Base-by-base conservation (phyloP, 2,797 vertebrate species). In the Botia kubotai region DNA sequence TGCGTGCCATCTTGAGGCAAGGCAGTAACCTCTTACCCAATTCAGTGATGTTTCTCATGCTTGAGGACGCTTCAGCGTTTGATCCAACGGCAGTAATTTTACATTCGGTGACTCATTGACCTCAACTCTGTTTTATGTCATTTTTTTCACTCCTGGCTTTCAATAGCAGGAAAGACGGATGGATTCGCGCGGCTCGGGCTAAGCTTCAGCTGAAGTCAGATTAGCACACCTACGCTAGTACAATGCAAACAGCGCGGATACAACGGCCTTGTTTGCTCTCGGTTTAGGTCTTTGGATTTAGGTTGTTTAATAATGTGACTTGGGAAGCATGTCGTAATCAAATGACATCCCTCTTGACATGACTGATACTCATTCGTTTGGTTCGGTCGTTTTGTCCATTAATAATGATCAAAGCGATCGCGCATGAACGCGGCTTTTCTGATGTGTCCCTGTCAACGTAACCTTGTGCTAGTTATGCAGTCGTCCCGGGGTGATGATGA, bases 211-310 rank as follows among this genome's bases (percentile, higher is more conserved):
- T 63, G 33, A 36, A 13, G 53, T 68, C 39, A 70, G 71, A 53
- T 85, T 81, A 81, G 39, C 75, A 79, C 79, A 62, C 79, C 85
- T 75, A 70, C 67, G 68, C 81, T 66, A 36, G 26, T 1, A 11
- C 63, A 81, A 66, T 75, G 76, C 68, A 69, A 81, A 77, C 69
- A 80, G 39, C 6, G 12, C 2, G 46, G 72, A 55, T 68, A 73
- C 73, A 81, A 67, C 29, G 7, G 70, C 13, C 58, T 26, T 81
- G 21, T 85, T 83, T 77, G 68, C 21, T 48, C 21, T 19, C 17
- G 48, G 52, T 48, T 81, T 43, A 65, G 26, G 62, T 16, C 53
- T 36, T 48, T 79, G 73, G 75, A 10, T 77, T 66, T 17, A 1
- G 16, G 23, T 39, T 39, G 63, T 77, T 76, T 75, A 80, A 80